Conservation (phyloP, 2,113 vertebrate genomes). For the Brachyhypopomus gauderio region DNA sequence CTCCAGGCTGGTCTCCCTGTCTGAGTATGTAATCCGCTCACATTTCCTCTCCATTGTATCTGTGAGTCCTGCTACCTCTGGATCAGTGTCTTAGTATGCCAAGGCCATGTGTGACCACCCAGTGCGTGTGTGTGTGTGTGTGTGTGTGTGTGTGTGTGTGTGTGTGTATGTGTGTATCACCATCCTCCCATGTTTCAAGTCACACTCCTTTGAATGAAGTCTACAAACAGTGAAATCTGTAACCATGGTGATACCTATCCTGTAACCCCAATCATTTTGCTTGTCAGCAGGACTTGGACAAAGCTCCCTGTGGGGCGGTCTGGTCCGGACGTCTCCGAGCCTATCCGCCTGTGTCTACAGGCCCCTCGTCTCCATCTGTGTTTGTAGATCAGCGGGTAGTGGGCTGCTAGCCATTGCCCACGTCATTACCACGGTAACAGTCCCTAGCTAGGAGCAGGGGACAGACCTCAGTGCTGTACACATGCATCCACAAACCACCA, state of each 20-base stretch:
- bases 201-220: too few relatives aligned
- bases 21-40: constrained; percentile 1
- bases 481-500: too few relatives aligned
- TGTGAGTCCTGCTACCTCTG: neutral
- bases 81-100: neutral
- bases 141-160: neutral
- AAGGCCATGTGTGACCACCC: constrained; percentile 1
- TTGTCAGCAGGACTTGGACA: neutral
- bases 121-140: constrained; percentile 12
- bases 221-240: too few relatives aligned
- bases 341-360: neutral
- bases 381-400: neutral
- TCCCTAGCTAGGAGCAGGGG: neutral
- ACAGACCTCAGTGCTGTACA: neutral
- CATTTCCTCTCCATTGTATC: constrained; percentile 28
- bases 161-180: neutral
- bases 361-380: neutral
- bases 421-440: neutral
- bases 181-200: too few relatives aligned
- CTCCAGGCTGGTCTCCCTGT: constrained; percentile 1
- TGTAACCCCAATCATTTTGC: neutral
- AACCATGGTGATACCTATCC: neutral
- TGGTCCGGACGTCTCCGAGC: neutral
- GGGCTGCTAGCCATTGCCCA: neutral
- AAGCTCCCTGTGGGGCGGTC: neutral